phyloP scores from a whole-genome alignment of 2,797 vertebrate genomes.

The Chaetophractus vellerosus region DNA sequence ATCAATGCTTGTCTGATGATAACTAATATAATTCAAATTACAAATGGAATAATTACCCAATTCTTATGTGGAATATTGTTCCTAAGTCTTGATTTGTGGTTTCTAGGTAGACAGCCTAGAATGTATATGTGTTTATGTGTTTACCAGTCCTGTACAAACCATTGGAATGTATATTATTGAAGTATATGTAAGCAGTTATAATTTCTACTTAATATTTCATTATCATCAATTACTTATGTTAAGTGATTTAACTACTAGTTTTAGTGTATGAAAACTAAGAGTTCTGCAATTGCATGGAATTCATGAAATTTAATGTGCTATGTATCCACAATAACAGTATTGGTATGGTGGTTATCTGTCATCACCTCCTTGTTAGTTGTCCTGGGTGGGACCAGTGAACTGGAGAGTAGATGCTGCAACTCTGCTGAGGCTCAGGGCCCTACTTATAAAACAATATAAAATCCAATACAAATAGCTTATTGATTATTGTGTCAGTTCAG shows the following conservation, averaged over 20 bases:
- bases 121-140: neutral
- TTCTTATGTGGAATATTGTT: neutral
- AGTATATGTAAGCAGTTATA: neutral
- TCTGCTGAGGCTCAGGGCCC: no score
- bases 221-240: neutral
- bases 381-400: no score
- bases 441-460: neutral
- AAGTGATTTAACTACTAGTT: conserved; percentile 25
- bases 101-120: neutral
- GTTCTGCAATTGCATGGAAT: neutral
- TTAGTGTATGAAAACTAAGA: conserved; percentile 17
- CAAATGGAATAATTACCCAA: neutral
- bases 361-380: no score
- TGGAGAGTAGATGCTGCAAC: no score
- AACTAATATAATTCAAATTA: neutral
- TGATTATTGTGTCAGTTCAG: neutral
- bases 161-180: neutral
- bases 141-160: neutral
- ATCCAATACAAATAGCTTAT: neutral
- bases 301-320: neutral
- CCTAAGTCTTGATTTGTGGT: conserved; percentile 22
- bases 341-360: no score
- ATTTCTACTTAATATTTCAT: conserved; percentile 53
- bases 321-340: neutral
- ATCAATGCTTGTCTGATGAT: neutral